Base-by-base conservation (phyloP, 2,113 vertebrate genomes). In the Lepus americanus region DNA sequence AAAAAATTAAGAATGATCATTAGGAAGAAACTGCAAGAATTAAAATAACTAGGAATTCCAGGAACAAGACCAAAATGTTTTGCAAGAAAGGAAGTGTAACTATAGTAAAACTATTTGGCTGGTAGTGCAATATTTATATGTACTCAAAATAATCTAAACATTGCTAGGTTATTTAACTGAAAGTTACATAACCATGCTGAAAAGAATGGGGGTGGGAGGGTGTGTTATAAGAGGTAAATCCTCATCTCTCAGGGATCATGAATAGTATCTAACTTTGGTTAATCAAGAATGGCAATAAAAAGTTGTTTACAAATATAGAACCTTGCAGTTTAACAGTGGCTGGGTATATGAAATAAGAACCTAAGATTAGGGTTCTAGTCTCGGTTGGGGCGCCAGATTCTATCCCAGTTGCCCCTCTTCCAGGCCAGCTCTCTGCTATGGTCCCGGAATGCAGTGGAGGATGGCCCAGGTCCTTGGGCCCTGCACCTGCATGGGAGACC, bases 31-130 rank as follows among this genome's bases (percentile, higher is more conserved):
- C 12, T 79, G 25, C 3, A 80, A 84, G 51, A 87, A 63, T 53
- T 70, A 49, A 93, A 89, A 74, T 67, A 80, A n/a, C 66, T 84
- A 70, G 36, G 23, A 82, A 66, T 66, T 74, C 61, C 51, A 84
- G 29, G 36, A 94, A 89, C 7, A 79, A 80, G 89, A 61, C 20
- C 9, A 66, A 91, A 91, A 69, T n/a, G 14, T 27, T 64, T 0
- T 17, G 2, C 36, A 73, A 39, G 74, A 88, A 67, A 85, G 11
- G 39, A 87, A 74, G 55, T 70, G 11, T 53, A 81, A 53, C 6
- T 22, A 6, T 13, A 94, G 29, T 16, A 23, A 6, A 64, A 64
- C 22, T 53, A 6, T 87, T 77, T 88, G 49, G n/a, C 9, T 85
- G 3, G 59, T 20, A 80, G 25, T 69, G 33, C 20, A 55, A 70